Percentiles rank a stretch among this genome's conserved stretches.
These are phyloP conservation scores for Mycteria americana DNA, from an alignment of 2,797 vertebrate genomes.

Conservation along the genomic window DNA sequence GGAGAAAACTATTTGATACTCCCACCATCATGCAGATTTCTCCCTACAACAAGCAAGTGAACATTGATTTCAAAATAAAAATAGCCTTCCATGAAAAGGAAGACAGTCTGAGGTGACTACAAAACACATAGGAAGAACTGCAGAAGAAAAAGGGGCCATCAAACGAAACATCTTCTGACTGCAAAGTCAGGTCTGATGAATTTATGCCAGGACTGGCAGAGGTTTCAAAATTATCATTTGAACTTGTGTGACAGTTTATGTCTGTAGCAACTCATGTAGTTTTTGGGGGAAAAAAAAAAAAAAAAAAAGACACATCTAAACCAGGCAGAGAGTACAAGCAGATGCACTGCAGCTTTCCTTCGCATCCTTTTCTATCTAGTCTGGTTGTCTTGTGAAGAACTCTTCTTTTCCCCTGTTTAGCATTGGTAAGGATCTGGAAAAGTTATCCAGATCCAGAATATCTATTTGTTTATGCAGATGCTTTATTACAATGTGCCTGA, in stretches of 20 bases:
- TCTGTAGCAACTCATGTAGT: background rate
- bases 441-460: background rate
- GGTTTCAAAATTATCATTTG: background rate
- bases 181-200: background rate
- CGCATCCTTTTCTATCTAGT: background rate
- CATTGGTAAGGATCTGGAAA: background rate
- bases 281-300: too few species aligned
- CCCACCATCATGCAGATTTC: background rate
- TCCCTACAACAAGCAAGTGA: background rate
- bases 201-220: background rate
- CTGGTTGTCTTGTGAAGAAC: background rate
- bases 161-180: background rate
- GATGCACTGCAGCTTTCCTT: background rate
- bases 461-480: background rate
- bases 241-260: background rate
- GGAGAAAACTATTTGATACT: background rate
- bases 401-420: background rate
- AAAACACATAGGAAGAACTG: background rate
- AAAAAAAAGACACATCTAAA: background rate
- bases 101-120: background rate
- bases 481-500: background rate
- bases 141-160: background rate
- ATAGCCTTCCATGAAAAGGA: background rate
- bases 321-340: background rate
- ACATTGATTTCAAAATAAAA: background rate